Base-by-base conservation (phyloP, 2,113 vertebrate genomes). In the Eulemur rufifrons region DNA sequence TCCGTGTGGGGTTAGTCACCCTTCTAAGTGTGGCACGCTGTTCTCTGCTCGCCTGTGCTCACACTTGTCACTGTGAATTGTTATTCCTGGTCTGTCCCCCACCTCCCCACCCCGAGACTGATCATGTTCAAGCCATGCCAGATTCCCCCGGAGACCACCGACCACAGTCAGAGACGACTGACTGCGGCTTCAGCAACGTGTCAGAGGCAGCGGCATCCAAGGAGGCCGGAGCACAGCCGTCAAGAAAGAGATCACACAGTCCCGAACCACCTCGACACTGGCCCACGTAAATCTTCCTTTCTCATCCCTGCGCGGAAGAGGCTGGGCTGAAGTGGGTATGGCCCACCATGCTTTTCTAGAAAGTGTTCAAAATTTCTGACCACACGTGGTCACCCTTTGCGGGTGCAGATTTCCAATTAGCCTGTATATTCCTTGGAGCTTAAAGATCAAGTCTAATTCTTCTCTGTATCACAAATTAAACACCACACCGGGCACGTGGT, bases 11-110 rank as follows among this genome's bases (percentile, higher is more conserved):
- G 15, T 37, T 12, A 13, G 6, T 27, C n/a, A 11, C 29, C 37
- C 25, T 52, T 29, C 47, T 11, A 1, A 54, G 5, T 20, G 42
- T 29, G 54, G 29, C 45, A 4, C 4, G 0, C 0, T 0, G 0
- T 54, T 3, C 47, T n/a, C 34, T 4, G 21, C 63, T 39, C n/a
- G 20, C 32, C 73, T 5, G 6, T 3, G 11, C 29, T 32, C 45
- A 59, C 52, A n/a, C 23, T 50, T 4, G 6, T 8, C 45, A 20
- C 39, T 9, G 8, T 20, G 50, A 42, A 64, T n/a, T 37, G n/a
- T 54, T 45, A 34, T 34, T 56, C 42, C 47, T 23, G 17, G 2
- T 68, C 59, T n/a, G 2, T 12, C 18, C 50, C 39, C 13, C 3
- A 5, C 15, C 11, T 14, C 18, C 50, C 25, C 10, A 5, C 7